Base-by-base conservation (phyloP, 2,888 invertebrate genomes). In the Stenurella melanura region DNA sequence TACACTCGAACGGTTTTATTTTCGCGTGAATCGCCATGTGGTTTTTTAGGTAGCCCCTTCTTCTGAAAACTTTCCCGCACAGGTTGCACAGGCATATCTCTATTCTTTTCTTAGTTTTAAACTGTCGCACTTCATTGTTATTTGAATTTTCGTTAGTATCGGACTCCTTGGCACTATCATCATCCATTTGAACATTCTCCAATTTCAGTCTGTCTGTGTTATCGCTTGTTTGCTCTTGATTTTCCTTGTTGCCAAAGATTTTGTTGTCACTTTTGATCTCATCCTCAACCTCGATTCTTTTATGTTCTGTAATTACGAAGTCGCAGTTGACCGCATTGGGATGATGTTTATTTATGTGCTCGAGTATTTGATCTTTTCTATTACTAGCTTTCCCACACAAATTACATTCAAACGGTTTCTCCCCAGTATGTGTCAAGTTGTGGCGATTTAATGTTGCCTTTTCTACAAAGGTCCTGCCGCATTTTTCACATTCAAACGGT, bases 1-100 rank as follows among this genome's bases (percentile, higher is more conserved):
- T 73, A 58, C 80, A 80, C 30, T 60, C 69, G 30, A 69, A 80
- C 0, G 80, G 80, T 73, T 80, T 80, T 11, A 80, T 70, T 54
- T 75, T 76, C 18, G 77, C 76, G 61, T 80, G 80, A 54, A 76
- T 80, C 3, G 80, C 80, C 80, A 80, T 80, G 66, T 80, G 80
- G n/a, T 80, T 80, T 61, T 76, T 78, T 11, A 80, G 60, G 57
- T 80, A 80, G 7, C 77, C 80, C 18, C 74, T 68, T 26, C 80
- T 68, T 63, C 75, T 64, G 57, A 80, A 80, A 3, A 77, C 77
- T 67, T 80, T 80, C 15, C 80, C 80, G 42, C 80, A 80, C 9
- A 80, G 60, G 63, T 75, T 80, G 42, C 80, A 80, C 30, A 78
- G 68, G 58, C 80, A 78, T 11, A 78, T 66, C 64, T 80, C 80